Evolutionary conservation across 2,797 vertebrate species (phyloP).

Genomic region (Loris lydekkerianus): DNA sequence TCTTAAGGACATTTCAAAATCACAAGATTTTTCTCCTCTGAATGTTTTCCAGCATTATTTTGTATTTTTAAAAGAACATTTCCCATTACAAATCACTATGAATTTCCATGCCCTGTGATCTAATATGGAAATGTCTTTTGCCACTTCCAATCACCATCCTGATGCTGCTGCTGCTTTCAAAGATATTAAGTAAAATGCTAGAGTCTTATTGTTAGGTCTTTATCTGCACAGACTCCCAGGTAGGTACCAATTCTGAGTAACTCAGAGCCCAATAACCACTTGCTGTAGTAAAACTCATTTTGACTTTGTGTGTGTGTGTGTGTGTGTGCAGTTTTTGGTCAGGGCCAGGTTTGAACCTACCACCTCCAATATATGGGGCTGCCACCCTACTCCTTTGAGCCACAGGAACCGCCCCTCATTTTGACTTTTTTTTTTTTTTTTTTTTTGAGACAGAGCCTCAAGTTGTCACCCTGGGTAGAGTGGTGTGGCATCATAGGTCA

Average conservation of each 20-base stretch:
- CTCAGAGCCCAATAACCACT: background rate
- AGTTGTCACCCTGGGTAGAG: too few relatives aligned
- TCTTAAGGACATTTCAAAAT: slow-evolving; percentile 14
- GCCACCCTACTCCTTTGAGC: too few relatives aligned
- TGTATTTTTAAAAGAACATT: background rate
- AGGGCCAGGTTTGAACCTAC: too few relatives aligned
- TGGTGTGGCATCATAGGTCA: too few relatives aligned
- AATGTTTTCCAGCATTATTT: slow-evolving; percentile 11
- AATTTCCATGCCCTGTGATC: background rate
- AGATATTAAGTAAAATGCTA: background rate
- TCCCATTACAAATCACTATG: background rate
- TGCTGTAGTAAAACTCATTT: slow-evolving; percentile 4
- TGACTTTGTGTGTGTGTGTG: background rate
- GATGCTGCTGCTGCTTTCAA: slow-evolving; percentile 19
- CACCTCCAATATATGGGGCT: too few relatives aligned
- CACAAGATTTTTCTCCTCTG: background rate
- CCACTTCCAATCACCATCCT: slow-evolving; percentile 7
- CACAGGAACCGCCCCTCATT: too few relatives aligned
- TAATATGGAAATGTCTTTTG: slow-evolving; percentile 10
- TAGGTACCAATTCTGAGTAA: background rate
- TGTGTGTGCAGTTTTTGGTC: too few relatives aligned
- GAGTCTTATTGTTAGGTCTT: background rate
- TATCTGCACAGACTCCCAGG: background rate
- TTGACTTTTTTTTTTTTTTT: too few relatives aligned
- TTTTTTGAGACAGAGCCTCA: too few relatives aligned